Percentiles rank a stretch among this genome's conserved stretches.
These are phyloP conservation scores for Bombus pascuorum DNA, from an alignment of 1,140 invertebrate species.

Conservation along the genomic window DNA sequence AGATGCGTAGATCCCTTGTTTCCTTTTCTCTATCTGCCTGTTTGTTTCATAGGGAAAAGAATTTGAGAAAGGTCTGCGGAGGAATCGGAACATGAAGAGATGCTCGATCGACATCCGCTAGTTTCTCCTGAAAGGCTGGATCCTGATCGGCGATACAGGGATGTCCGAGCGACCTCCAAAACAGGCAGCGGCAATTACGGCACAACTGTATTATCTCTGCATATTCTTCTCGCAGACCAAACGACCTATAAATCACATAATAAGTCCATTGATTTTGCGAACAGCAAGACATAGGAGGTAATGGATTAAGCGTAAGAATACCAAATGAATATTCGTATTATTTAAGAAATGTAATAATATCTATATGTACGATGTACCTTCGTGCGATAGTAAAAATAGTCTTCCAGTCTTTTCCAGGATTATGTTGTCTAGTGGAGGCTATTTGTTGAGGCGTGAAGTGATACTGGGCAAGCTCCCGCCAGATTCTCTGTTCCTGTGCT, in stretches of 20 bases:
- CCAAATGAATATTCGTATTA: not conserved
- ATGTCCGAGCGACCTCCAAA: constrained; percentile 96
- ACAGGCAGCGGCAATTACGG: constrained; percentile 96
- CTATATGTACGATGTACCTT: constrained; percentile 63
- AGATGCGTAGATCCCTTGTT: constrained; percentile 14
- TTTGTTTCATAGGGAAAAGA: constrained; percentile 90
- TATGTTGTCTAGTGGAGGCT: constrained; percentile 82
- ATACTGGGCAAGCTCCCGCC: constrained; percentile 95
- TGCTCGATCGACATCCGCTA: constrained; percentile 90
- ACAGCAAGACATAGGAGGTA: not conserved
- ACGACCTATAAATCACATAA: constrained; percentile 85
- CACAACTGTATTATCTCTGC: constrained; percentile 97
- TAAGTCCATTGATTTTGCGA: not conserved
- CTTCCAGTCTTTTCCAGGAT: constrained; percentile 84
- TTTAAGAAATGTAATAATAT: not conserved
- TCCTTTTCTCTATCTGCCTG: not conserved
- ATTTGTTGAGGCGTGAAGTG: constrained; percentile 96
- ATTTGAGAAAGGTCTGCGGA: constrained; percentile 94
- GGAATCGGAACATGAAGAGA: constrained; percentile 92
- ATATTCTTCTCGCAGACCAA: constrained; percentile 95
- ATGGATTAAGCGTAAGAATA: not conserved
- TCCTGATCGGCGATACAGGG: constrained; percentile 94
- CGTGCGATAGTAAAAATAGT: constrained; percentile 80
- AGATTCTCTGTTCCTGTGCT: constrained; percentile 94
- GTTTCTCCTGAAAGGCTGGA: constrained; percentile 89